Evolutionary conservation across 2,888 invertebrate genomes (phyloP), one percentile per base, ranked within the genome.

Genomic region (Zygaena filipendulae): DNA sequence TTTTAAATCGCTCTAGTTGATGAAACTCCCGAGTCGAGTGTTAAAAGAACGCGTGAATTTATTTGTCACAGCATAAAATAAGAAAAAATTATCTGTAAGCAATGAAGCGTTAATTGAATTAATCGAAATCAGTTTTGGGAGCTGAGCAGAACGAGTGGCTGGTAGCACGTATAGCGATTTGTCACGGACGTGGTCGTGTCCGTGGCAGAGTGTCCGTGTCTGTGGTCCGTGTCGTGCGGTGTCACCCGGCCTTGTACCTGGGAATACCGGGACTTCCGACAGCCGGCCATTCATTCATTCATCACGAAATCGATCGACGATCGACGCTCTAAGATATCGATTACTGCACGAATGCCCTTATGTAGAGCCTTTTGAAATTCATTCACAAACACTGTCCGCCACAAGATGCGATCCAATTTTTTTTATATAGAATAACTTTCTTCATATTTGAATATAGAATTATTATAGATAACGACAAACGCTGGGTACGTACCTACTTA

Each of bases 111-210:
- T 72, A 71, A 72, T 74, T 69, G 59, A 70, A 71, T 69, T 64
- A 71, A 64, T 59, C 55, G 52, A 51, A 55, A 56, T 61, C 62
- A 57, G 62, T 67, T 63, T 59, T 60, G 45, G 49, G 52, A 39
- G 50, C 46, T 55, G 52, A 56, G 57, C 59, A 59, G 54, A 63
- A 61, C 60, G 60, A 57, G 45, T 43, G 56, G n/a, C n/a, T n/a
- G n/a, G 55, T 50, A 63, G 67, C 66, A 64, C 54, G 72, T 66
- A n/a, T n/a, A 54, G 55, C 58, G 56, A 74, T 75, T 75, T 63
- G 75, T 71, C 69, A 74, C 70, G 67, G 68, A 49, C 41, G 44
- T 50, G 52, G 41, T 40, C n/a, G n/a, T n/a, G n/a, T n/a, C n/a
- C n/a, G n/a, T n/a, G 27, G 21, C 13, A 14, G 25, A n/a, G n/a